Evolutionary conservation across 2,797 vertebrate genomes (phyloP), one percentile per base, ranked within the genome.

Genomic region (Microctenopoma stevenorrisi): DNA sequence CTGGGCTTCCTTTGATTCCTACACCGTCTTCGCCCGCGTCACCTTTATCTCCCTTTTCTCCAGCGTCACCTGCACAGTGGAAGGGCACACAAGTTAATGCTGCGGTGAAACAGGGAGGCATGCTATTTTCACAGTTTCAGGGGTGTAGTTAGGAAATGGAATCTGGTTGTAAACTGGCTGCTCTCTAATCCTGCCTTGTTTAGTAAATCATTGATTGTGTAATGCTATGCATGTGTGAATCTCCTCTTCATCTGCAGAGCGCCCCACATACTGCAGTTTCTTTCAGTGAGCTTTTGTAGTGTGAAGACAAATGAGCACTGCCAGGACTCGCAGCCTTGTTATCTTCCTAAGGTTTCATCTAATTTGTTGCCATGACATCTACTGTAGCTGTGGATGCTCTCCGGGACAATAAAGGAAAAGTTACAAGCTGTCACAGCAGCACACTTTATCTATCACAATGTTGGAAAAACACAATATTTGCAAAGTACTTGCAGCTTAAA

Each of bases 11-110:
- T 85, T 90, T 92, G 55, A 89, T 76, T 71, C 94, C 94, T 3
- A 94, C 67, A 3, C 94, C 94, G 1, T 89, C 86, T 51, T 92
- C 89, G 81, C 94, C 94, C 42, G 85, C 93, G 22, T 87, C 86
- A 66, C 94, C 94, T 64, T 86, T 94, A 7, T 86, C 81, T 57
- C 93, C 93, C 46, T 90, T 94, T 5, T 51, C 77, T 3, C 94
- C 94, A 16, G 57, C 7, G 26, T 94, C 92, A 72, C 94, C 94
- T 95, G 76, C 57, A 57, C 65, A 58, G 52, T 28, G 66, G 38
- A 50, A 76, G 33, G 37, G 63, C 22, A 44, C 15, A 12, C 16
- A 70, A 3, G 59, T 68, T 25, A 57, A 65, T 30, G 37, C 22
- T 14, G 22, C 51, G 37, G 61, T 72, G 43, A 81, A 65, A 76